Base-by-base conservation (phyloP, 2,797 vertebrate genomes). In the Danio kyathit region DNA sequence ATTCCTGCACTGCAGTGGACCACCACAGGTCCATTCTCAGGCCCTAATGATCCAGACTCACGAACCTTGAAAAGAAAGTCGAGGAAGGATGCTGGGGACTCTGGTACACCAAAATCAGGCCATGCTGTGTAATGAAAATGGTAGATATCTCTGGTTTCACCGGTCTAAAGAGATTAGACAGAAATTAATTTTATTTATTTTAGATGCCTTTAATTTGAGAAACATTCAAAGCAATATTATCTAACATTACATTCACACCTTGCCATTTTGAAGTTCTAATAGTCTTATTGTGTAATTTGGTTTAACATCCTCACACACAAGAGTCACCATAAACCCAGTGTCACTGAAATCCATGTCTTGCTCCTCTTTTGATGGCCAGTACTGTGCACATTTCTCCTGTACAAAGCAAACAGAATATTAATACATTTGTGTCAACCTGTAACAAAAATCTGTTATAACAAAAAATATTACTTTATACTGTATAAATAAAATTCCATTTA, bases 111-210 rank as follows among this genome's bases (percentile, higher is more conserved):
- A 29, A 99, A 99, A 89, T 99, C 98, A 87, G 98, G 98, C 98
- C 98, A 99, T 0, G 97, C 97, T 78, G 98, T 99, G 92, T 99
- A 99, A 92, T 99, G 98, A 93, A 98, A 99, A 91, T 99, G 98
- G 90, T 94, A 96, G 89, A 99, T 96, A 85, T 95, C 92, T 92
- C 97, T 96, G 51, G 89, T 94, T 83, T 97, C 96, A 6, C 92
- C 94, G 7, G 94, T 97, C 98, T 99, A 84, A 81, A 89, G 85
- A 83, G 9, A 59, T 0, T 1, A 6, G 49, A 71, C 17, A 40
- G 46, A 10, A 63, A 40, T 40, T 0, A 48, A 57, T 56, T 8
- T 1, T 3, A 1, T 44, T 14, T 17, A 72, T 44, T 57, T 59
- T 7, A 10, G 7, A 73, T 10, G n/a, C 8, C 8, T 14, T 21